phyloP scores from a whole-genome alignment of 2,113 vertebrate genomes.

The Neofelis nebulosa region DNA sequence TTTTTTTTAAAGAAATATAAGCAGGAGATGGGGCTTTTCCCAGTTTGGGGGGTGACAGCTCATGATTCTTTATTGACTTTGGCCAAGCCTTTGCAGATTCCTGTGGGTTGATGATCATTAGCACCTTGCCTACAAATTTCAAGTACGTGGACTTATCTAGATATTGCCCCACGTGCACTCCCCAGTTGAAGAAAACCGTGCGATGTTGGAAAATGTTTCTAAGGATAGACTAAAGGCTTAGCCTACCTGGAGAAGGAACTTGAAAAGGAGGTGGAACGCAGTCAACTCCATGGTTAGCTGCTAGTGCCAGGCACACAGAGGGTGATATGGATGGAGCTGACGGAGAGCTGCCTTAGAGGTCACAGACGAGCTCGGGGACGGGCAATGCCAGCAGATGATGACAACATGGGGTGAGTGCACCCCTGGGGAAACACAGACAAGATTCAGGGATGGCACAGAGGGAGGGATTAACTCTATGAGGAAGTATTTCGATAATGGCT shows the following conservation, averaged over 20 bases:
- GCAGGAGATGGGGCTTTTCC: constrained; percentile 22
- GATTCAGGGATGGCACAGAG: neutral
- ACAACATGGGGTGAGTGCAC: neutral
- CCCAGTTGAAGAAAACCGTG: constrained; percentile 57
- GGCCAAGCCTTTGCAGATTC: constrained; percentile 37
- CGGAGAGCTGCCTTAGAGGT: fast-evolving
- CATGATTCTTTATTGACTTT: neutral
- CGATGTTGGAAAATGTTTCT: constrained; percentile 68
- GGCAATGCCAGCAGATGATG: neutral
- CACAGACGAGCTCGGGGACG: neutral
- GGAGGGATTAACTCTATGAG: neutral
- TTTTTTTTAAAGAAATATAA: constrained; percentile 12
- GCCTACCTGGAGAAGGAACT: neutral
- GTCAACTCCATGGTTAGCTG: neutral
- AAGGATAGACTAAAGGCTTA: constrained; percentile 56
- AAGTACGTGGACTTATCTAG: constrained; percentile 46
- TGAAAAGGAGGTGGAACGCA: neutral
- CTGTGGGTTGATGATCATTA: constrained; percentile 7
- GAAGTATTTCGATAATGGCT: neutral
- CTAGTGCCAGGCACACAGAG: neutral
- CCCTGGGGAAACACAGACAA: neutral
- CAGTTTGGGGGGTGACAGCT: constrained; percentile 11
- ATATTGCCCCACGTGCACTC: neutral
- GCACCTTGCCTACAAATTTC: neutral
- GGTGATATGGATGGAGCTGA: neutral